phyloP scores from a whole-genome alignment of 2,888 invertebrate genomes.

The Lymantria dispar region DNA sequence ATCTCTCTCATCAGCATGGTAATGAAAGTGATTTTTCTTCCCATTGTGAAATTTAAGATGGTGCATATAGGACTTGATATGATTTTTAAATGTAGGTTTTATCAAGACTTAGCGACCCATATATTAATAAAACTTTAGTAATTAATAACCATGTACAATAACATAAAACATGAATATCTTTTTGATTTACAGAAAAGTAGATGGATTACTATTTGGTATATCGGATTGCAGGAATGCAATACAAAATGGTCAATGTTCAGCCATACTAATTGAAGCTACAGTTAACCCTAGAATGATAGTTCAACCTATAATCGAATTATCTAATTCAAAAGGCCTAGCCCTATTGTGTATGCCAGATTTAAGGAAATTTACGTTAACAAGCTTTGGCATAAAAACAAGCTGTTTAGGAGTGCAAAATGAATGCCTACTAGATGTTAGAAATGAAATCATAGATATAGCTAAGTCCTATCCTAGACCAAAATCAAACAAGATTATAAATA shows the following conservation, averaged over 20 bases:
- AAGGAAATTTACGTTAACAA: slow-evolving; percentile 38
- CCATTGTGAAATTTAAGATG: no score
- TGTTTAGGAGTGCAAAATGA: slow-evolving; percentile 61
- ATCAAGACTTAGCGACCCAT: no score
- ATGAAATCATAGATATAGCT: slow-evolving; percentile 41
- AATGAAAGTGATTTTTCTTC: no score
- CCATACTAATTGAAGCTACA: slow-evolving; percentile 62
- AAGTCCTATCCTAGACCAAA: slow-evolving; percentile 30
- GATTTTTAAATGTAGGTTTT: no score
- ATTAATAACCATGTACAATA: no score
- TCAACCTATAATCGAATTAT: slow-evolving; percentile 62
- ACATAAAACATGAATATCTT: no score
- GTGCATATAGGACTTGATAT: no score
- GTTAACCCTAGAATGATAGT: slow-evolving; percentile 66
- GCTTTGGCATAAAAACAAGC: slow-evolving; percentile 70
- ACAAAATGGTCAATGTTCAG: slow-evolving; percentile 49
- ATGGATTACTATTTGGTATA: slow-evolving; percentile 68
- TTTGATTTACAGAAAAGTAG: slow-evolving; percentile 53
- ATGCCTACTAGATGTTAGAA: slow-evolving; percentile 38
- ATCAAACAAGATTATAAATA: slow-evolving; percentile 9
- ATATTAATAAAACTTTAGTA: no score
- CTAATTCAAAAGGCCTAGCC: slow-evolving; percentile 49
- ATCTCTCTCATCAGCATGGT: no score
- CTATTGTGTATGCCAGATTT: slow-evolving; percentile 62
- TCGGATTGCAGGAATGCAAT: slow-evolving; percentile 53